phyloP scores from a whole-genome alignment of 2,113 vertebrate genomes.

The Oceanites oceanicus region DNA sequence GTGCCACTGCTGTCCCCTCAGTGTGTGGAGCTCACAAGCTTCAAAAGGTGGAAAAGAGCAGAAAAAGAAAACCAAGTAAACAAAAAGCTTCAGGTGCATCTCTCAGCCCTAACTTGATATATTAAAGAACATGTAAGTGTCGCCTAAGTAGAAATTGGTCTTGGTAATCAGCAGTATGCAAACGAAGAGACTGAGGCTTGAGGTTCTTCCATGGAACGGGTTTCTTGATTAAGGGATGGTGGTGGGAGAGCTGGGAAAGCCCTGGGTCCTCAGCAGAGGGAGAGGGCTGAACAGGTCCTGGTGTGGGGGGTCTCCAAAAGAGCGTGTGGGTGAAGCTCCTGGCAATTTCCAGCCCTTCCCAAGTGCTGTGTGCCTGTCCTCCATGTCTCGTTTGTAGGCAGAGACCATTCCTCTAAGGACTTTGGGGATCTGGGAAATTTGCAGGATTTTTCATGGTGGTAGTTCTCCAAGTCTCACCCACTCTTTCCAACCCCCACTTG shows the following conservation, averaged over 20 bases:
- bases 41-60: not conserved
- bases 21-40: not conserved
- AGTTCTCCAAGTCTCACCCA: not conserved
- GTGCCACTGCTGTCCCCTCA: not conserved
- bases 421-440: not conserved
- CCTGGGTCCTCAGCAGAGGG: not conserved
- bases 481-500: not conserved
- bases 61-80: not conserved
- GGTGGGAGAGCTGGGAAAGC: not conserved
- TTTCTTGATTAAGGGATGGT: not conserved
- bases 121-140: not conserved
- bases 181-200: not conserved
- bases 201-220: not conserved
- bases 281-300: not conserved
- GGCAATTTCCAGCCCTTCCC: not conserved
- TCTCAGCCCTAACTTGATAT: not conserved
- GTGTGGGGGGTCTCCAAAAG: not conserved
- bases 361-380: not conserved
- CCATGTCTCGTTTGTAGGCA: not conserved
- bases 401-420: not conserved
- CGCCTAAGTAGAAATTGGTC: not conserved
- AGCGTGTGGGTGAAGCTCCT: not conserved
- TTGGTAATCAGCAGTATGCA: not conserved
- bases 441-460: not conserved
- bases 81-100: not conserved